Base-by-base conservation (phyloP, 2,113 vertebrate species). In the Arizona elegans region DNA sequence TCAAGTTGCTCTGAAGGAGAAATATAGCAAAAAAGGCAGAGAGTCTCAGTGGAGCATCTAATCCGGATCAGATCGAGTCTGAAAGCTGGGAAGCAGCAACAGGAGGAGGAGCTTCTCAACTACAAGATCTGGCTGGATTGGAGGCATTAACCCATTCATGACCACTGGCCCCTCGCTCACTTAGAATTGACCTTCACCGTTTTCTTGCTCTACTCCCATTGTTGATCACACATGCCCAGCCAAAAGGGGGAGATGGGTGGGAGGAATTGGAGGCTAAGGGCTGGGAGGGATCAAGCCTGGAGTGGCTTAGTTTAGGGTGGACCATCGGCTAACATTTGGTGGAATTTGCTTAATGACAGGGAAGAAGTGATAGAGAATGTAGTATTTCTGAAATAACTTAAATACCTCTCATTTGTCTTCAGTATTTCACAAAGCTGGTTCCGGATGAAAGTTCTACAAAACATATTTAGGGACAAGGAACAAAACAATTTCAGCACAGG, bases 381-480 rank as follows among this genome's bases (percentile, higher is more conserved):
- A 81, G 53, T 0, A 0, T 50, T 94, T 93, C 93, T 54, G 52
- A 33, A 95, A 93, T 90, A 96, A 91, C 93, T 94, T 88, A 8
- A 5, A 92, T 87, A 55, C 43, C 0, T 12, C 38, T 94, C 65
- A 1, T 17, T 62, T 87, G 91, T 56, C 43, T 87, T 55, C 89
- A 59, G 58, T 75, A 87, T 93, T 91, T 88, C 24, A 53, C 4
- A 89, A 91, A 94, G 86, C 47, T 0, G 47, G 91, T 94, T 93
- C 91, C 59, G 91, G 89, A 89, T 75, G 92, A 94, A 96, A 89
- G 85, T 94, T 88, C 85, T 86, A 95, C 91, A 94, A 96, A 95
- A 59, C 86, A 70, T 89, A 93, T 92, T 93, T 0, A 86, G 5
- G 56, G 96, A 95, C 93, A 93, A 89, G 87, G 94, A 95, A 96